phyloP scores from a whole-genome alignment of 2,888 invertebrate species.

The Eupsilia transversa region DNA sequence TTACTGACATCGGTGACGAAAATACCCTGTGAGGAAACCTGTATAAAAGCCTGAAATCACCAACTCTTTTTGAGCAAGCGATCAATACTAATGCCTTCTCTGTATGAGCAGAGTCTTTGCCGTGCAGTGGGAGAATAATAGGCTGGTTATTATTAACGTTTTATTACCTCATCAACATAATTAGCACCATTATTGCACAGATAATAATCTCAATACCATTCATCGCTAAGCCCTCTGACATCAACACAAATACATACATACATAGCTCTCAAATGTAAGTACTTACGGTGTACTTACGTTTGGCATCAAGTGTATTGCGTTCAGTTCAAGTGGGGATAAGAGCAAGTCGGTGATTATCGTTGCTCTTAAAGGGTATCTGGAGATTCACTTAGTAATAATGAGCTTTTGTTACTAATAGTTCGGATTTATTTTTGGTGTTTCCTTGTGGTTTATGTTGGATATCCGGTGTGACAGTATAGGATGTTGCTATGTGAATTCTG shows the following conservation, averaged over 20 bases:
- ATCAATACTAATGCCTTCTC: too few species aligned
- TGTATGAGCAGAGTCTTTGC: too few species aligned
- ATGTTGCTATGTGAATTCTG: neutral
- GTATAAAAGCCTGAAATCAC: too few species aligned
- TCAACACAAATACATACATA: slow-evolving; percentile 9
- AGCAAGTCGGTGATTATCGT: slow-evolving; percentile 60
- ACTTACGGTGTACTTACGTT: slow-evolving; percentile 36
- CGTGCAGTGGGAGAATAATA: too few species aligned
- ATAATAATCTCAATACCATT: slow-evolving; percentile 26
- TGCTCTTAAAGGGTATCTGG: slow-evolving; percentile 62
- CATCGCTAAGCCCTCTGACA: slow-evolving; percentile 24
- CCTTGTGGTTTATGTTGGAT: neutral
- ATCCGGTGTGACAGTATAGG: neutral
- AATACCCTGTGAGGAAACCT: too few species aligned
- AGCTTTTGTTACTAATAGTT: slow-evolving; percentile 60
- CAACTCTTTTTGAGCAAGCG: too few species aligned
- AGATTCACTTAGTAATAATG: slow-evolving; percentile 61
- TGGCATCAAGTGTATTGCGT: slow-evolving; percentile 49
- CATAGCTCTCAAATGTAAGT: slow-evolving; percentile 35
- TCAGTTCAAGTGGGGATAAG: slow-evolving; percentile 61
- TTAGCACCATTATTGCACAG: neutral
- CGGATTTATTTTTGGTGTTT: slow-evolving; percentile 41
- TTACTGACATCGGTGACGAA: too few species aligned
- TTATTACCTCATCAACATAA: slow-evolving; percentile 1
- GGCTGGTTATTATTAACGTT: too few species aligned